phyloP scores from a whole-genome alignment of 2,113 vertebrate species.

The Dromiciops gliroides region DNA sequence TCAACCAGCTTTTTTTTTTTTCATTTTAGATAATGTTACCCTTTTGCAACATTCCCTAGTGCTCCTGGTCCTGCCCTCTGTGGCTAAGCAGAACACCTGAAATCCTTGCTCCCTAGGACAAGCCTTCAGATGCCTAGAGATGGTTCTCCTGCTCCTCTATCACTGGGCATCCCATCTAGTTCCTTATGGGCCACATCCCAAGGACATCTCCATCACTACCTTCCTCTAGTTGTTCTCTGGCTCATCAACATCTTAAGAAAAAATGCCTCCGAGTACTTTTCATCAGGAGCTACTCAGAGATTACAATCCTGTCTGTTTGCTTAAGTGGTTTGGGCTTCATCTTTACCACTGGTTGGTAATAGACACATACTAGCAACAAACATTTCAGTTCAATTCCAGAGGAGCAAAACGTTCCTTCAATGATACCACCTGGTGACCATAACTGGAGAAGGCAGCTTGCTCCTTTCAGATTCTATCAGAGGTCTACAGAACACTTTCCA shows the following conservation, averaged over 20 bases:
- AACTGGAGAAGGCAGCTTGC: not conserved
- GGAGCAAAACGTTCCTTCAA: not conserved
- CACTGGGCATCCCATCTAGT: no score
- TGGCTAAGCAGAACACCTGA: no score
- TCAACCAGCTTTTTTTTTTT: no score
- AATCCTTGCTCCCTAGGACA: no score
- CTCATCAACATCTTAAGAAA: not conserved
- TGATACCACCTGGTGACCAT: not conserved
- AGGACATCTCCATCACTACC: not conserved
- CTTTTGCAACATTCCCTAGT: no score
- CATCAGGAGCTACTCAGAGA: not conserved
- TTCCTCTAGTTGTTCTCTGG: not conserved
- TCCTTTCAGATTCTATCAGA: not conserved
- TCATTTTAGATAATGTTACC: no score
- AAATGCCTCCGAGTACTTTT: not conserved
- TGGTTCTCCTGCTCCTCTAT: not conserved
- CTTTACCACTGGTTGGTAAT: not conserved
- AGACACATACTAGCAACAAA: not conserved
- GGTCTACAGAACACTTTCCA: not conserved
- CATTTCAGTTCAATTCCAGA: not conserved
- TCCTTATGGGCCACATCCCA: not conserved
- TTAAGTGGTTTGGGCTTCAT: not conserved
- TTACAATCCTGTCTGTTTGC: not conserved
- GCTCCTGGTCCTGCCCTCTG: no score
- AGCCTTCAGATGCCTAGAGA: not conserved